A percentile compares a stretch with the other conserved stretches of the same genome.
These are phyloP conservation scores for Numida meleagris DNA, from an alignment of 2,113 vertebrate genomes.

Conservation along the genomic window DNA sequence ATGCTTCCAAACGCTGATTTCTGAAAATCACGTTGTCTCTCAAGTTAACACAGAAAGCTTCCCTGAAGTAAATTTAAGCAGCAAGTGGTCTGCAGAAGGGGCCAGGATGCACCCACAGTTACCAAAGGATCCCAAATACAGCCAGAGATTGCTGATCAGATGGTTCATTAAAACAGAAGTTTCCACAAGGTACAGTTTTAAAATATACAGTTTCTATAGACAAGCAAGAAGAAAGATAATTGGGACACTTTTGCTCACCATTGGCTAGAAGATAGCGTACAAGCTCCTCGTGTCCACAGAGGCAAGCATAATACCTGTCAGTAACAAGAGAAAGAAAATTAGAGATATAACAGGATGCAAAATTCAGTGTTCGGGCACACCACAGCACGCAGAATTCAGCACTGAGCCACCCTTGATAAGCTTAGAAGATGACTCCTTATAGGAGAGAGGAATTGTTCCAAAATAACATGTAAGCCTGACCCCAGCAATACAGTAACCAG, in stretches of 20 bases:
- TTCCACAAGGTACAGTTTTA: background rate
- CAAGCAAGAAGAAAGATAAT: background rate
- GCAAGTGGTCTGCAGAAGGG: background rate
- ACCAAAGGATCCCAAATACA: background rate
- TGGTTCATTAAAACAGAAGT: background rate
- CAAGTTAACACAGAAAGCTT: background rate
- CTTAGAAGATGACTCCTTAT: background rate
- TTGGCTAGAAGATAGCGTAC: constrained; percentile 94
- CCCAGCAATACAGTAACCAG: background rate
- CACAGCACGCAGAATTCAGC: background rate
- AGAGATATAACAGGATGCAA: background rate
- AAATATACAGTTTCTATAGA: background rate
- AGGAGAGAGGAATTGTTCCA: background rate
- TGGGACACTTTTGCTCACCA: constrained; percentile 78
- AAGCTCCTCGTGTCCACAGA: constrained; percentile 95
- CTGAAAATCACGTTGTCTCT: background rate
- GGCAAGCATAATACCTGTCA: constrained; percentile 93
- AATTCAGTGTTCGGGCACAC: background rate
- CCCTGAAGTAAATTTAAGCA: background rate
- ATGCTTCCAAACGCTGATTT: background rate
- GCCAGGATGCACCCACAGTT: background rate
- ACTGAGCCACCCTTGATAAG: background rate
- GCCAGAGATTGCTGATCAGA: background rate
- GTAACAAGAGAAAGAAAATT: background rate
- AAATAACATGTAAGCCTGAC: background rate